A percentile compares a stretch with the other conserved stretches of the same genome.
Evolutionary conservation across 92 coral and sea anemone genomes (phyloP).

Genomic region (Blastomussa wellsi): DNA sequence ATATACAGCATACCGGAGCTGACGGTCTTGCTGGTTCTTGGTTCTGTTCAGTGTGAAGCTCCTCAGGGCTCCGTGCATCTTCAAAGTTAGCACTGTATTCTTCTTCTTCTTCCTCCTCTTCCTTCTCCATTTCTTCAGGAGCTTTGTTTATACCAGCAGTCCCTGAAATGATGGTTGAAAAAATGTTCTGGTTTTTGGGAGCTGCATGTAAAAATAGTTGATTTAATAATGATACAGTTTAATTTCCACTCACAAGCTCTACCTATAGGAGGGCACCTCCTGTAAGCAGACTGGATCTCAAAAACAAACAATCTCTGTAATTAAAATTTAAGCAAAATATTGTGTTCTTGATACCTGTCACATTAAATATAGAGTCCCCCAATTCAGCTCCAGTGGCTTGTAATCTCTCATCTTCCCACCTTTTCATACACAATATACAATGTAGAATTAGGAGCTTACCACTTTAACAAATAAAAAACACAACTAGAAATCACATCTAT

Average conservation of each 20-base stretch:
- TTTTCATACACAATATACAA: not conserved
- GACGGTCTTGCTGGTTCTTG: constrained; percentile 38
- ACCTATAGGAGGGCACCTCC: no score
- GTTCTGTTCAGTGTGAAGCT: not conserved
- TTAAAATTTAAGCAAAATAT: no score
- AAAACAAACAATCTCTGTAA: no score
- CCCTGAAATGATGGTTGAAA: constrained; percentile 3
- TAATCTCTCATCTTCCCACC: constrained; percentile 46
- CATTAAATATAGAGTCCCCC: constrained; percentile 91
- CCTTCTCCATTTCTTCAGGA: constrained; percentile 2
- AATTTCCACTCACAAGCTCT: no score
- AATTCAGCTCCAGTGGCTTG: constrained; percentile 96
- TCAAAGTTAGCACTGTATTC: constrained; percentile 80
- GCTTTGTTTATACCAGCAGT: constrained; percentile 17
- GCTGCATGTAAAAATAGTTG: not conserved
- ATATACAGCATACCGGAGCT: constrained; percentile 35
- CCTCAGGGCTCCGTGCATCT: constrained; percentile 44
- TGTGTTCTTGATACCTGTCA: no score
- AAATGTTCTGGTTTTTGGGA: not conserved
- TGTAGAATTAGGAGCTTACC: not conserved
- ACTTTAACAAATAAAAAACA: not conserved
- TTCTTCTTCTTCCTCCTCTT: constrained; percentile 25
- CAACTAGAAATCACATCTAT: no score
- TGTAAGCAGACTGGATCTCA: no score
- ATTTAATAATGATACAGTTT: no score